Evolutionary conservation across 1,140 invertebrate species (phyloP), one percentile per base, ranked within the genome.

Genomic region (Scaptomyza graminum): DNA sequence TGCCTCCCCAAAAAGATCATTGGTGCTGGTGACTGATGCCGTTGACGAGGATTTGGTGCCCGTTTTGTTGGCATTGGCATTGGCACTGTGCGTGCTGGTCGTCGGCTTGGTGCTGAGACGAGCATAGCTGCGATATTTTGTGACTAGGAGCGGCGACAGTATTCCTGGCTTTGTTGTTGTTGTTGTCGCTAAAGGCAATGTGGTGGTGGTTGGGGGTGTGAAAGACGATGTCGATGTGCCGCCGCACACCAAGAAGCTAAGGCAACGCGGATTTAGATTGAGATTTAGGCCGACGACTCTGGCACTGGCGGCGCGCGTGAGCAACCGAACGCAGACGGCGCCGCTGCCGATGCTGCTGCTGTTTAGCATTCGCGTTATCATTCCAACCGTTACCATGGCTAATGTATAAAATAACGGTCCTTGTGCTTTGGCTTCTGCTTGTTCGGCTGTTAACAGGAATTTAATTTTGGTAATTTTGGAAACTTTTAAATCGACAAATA

Each of bases 1-100:
- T 5, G 90, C 67, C 1, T 91, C 90, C 15, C 90, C 90, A 18
- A 91, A 91, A 3, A 91, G 68, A 28, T 91, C 90, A 22, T 16
- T 74, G 2, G 79, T 37, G 25, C 8, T 61, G 15, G 63, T 39
- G 0, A 64, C 61, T 8, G 67, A 34, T n/a, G 65, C 64, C 5
- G 88, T 55, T 11, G 90, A 71, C 11, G 66, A 41, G 3, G 67
- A 31, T 31, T 76, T 88, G 0, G 43, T 59, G 18, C 81, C 70
- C 25, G 83, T 73, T 52, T 91, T 90, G 11, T 49, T 65, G 37
- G 76, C 69, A 15, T 49, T 65, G 37, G 76, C 69, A 15, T 37
- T 50, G 15, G 69, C 44, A 12, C 63, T 63, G n/a, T 68, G 54
- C 7, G 75, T 54, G n/a, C n/a, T n/a, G n/a, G n/a, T n/a, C 5